Conservation (phyloP, 2,888 invertebrate species). For the Malachius bipustulatus region DNA sequence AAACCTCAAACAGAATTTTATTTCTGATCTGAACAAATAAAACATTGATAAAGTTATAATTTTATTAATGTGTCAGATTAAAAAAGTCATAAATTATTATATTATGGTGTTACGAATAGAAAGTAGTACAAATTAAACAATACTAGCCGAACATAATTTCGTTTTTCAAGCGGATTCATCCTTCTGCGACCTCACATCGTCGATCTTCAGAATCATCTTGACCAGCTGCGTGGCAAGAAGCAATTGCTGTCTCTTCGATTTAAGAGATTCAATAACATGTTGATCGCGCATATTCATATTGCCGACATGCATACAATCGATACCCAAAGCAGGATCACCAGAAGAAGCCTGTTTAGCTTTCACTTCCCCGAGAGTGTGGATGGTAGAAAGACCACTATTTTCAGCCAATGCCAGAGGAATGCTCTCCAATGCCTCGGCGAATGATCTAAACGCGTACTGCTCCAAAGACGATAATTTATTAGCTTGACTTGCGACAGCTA, state of each 20-base stretch:
- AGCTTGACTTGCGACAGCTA: conserved; percentile 81
- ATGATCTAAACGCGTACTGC: conserved; percentile 94
- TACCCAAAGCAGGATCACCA: conserved; percentile 77
- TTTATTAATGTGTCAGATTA: too few species aligned
- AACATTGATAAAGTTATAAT: too few species aligned
- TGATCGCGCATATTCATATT: conserved; percentile 81
- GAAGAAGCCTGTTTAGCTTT: conserved; percentile 80
- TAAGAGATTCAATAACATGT: conserved; percentile 92
- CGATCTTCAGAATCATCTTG: conserved; percentile 99
- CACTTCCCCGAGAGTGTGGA: conserved; percentile 81
- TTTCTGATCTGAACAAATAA: too few species aligned
- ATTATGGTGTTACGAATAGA: too few species aligned
- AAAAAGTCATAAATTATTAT: too few species aligned
- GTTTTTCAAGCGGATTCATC: too few species aligned
- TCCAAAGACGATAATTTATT: conserved; percentile 82
- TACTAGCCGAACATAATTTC: too few species aligned
- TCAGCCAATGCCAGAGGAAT: conserved; percentile 94
- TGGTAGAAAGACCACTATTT: conserved; percentile 88
- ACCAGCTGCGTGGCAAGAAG: conserved; percentile 94
- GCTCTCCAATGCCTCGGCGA: conserved; percentile 89
- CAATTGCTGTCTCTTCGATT: conserved; percentile 96
- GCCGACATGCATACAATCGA: conserved; percentile 87
- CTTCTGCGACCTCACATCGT: conserved; percentile 58
- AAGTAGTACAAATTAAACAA: too few species aligned
- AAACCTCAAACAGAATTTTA: too few species aligned